Evolutionary conservation across 64 coral and sea anemone genomes (phyloP).

Genomic region (Pachyseris speciosa): DNA sequence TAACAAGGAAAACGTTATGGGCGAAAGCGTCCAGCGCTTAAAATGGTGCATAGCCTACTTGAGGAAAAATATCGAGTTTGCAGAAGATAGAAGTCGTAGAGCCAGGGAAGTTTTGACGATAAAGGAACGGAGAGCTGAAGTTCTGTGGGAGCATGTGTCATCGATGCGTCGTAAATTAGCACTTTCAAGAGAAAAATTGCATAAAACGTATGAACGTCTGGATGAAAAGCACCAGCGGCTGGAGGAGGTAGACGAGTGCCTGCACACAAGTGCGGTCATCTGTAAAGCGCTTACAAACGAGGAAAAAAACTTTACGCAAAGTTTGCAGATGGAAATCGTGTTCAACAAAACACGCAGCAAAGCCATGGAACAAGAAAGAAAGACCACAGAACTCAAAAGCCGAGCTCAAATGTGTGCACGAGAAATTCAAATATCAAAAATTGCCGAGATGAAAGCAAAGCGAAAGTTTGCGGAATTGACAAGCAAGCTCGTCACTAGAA

Average conservation of each 20-base stretch:
- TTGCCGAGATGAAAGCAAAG: slow-evolving; percentile 11
- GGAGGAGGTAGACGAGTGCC: neutral
- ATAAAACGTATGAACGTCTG: neutral
- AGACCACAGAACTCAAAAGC: neutral
- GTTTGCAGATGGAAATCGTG: neutral
- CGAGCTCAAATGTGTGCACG: neutral
- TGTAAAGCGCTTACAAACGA: neutral
- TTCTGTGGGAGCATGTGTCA: neutral
- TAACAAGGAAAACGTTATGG: neutral
- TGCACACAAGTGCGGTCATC: neutral
- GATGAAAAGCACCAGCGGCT: neutral
- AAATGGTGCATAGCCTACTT: slow-evolving; percentile 5
- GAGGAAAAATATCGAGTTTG: slow-evolving; percentile 4
- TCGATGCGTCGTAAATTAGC: neutral
- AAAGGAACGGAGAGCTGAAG: neutral
- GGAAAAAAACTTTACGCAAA: neutral
- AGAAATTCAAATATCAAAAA: slow-evolving; percentile 2
- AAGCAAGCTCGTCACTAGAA: neutral
- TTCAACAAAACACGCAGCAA: neutral
- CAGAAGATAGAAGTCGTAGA: slow-evolving; percentile 1
- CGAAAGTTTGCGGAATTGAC: neutral
- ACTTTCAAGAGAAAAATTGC: neutral
- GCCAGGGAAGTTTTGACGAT: neutral
- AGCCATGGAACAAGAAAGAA: slow-evolving; percentile 5
- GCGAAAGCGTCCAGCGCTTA: neutral